Evolutionary conservation across 2,113 vertebrate species (phyloP).

Genomic region (Hypocryptadius cinnamomeus): DNA sequence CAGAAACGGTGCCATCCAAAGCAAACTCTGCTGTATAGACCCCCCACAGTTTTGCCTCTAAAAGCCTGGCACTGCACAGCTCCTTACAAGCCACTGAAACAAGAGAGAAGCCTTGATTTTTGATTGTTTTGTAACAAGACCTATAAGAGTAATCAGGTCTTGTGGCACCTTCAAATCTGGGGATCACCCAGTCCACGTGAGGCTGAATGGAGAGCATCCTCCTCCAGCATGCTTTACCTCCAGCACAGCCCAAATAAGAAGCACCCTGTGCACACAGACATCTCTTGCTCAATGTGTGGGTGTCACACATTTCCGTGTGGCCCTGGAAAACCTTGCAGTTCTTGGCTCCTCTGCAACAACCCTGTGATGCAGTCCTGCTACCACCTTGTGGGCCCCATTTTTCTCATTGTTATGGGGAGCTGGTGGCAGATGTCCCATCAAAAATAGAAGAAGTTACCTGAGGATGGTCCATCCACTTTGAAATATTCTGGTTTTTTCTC

Average conservation of each 20-base stretch:
- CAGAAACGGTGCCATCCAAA: neutral
- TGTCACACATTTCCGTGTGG: fast-evolving
- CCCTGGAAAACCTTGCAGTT: neutral
- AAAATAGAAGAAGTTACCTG: neutral
- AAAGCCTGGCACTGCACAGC: neutral
- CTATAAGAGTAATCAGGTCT: neutral
- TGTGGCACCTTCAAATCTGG: fast-evolving
- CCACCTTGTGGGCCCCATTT: fast-evolving
- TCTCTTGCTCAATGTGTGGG: neutral
- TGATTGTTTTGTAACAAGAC: neutral
- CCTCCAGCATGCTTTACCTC: neutral
- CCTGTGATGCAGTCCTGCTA: neutral
- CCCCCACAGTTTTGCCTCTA: neutral
- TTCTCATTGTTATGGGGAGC: neutral
- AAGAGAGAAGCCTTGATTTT: neutral
- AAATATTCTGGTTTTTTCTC: neutral
- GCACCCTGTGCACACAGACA: neutral
- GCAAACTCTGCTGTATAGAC: neutral
- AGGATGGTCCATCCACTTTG: neutral
- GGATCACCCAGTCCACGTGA: neutral
- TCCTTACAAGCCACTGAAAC: neutral
- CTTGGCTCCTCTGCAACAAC: neutral
- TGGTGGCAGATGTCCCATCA: neutral
- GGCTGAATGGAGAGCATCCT: neutral
- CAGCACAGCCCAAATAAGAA: neutral